Percentiles rank a stretch among this genome's conserved stretches.
Conservation (phyloP, 1,140 invertebrate species). For the Caenorhabditis brenneri region DNA sequence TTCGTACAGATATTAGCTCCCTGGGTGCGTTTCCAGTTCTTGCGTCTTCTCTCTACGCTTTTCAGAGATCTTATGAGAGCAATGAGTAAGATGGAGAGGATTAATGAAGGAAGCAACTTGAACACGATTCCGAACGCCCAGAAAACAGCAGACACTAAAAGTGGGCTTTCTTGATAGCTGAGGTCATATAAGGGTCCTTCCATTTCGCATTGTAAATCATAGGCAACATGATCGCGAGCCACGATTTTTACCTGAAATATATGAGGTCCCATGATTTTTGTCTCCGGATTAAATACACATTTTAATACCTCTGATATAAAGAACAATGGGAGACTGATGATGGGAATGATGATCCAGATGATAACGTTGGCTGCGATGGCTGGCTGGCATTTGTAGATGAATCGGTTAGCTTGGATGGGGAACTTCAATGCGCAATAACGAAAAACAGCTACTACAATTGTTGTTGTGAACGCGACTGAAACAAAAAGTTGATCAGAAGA, state of each 20-base stretch:
- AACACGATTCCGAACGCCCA: constrained; percentile 59
- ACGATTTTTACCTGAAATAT: constrained; percentile 37
- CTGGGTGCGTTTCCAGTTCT: constrained; percentile 49
- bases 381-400: constrained; percentile 48
- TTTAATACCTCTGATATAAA: constrained; percentile 53
- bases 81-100: constrained; percentile 54
- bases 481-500: not conserved
- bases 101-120: constrained; percentile 55
- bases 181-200: constrained; percentile 54
- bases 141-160: constrained; percentile 56
- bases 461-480: constrained; percentile 58
- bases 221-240: constrained; percentile 10
- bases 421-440: constrained; percentile 55
- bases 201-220: constrained; percentile 48
- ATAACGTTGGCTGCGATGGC: constrained; percentile 45
- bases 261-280: not conserved
- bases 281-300: not conserved
- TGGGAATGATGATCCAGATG: constrained; percentile 58
- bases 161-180: constrained; percentile 48
- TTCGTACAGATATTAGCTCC: constrained; percentile 39
- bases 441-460: constrained; percentile 57
- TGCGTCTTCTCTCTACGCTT: constrained; percentile 50
- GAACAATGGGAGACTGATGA: constrained; percentile 59
- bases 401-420: constrained; percentile 58
- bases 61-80: constrained; percentile 56